Evolutionary conservation across 2,113 vertebrate species (phyloP).

Genomic region (Lucifuga dentata): DNA sequence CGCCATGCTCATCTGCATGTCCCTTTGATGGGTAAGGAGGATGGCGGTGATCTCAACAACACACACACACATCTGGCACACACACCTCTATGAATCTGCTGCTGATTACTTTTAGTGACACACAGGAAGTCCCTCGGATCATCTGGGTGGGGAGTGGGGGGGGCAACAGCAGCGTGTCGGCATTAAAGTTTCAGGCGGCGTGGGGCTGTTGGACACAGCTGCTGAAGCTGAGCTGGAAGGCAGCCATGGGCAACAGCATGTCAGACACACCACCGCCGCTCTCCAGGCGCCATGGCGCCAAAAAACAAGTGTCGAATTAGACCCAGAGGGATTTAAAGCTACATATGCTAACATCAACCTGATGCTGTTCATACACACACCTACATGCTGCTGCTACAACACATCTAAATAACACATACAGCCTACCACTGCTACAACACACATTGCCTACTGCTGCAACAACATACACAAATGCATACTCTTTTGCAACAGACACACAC

Average conservation of each 20-base stretch:
- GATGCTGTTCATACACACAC: constrained; percentile 32
- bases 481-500: too few species aligned
- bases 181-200: constrained; percentile 85
- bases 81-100: not conserved
- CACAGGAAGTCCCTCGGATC: constrained; percentile 62
- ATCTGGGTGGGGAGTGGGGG: constrained; percentile 47
- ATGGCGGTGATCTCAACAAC: not conserved
- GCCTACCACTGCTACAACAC: not conserved
- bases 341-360: constrained; percentile 63
- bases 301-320: constrained; percentile 77
- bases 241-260: constrained; percentile 85
- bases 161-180: constrained; percentile 55
- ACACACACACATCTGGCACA: constrained; percentile 1
- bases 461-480: not conserved
- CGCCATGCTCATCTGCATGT: constrained; percentile 43
- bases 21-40: constrained; percentile 23
- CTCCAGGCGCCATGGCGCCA: constrained; percentile 71
- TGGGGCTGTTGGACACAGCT: constrained; percentile 73
- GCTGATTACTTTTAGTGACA: constrained; percentile 29
- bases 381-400: not conserved
- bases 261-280: constrained; percentile 74
- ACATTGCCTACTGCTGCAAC: not conserved
- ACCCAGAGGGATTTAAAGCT: constrained; percentile 67
- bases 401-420: not conserved
- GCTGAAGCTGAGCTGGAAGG: constrained; percentile 75